Percentiles rank a stretch among this genome's conserved stretches.
Evolutionary conservation across 2,888 invertebrate genomes (phyloP).

Genomic region (Drosophila setosimentum): DNA sequence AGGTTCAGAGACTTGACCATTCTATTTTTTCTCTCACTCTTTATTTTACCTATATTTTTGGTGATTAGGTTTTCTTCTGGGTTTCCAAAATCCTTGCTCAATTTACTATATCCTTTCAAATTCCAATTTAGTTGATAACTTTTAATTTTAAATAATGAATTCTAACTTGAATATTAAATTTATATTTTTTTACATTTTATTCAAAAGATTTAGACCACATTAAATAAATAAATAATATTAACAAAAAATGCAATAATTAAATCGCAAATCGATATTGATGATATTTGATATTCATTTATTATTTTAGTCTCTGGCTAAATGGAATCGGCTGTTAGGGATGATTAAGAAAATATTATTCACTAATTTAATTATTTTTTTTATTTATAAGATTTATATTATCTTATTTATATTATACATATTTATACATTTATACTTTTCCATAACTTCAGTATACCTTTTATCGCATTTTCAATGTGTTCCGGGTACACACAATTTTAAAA

Average conservation of each 20-base stretch:
- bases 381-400: not conserved
- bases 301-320: not conserved
- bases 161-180: too few species aligned
- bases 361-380: too few species aligned
- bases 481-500: not conserved
- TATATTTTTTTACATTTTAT: too few species aligned
- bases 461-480: not conserved
- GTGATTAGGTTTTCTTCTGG: not conserved
- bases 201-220: too few species aligned
- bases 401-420: not conserved
- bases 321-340: not conserved
- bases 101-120: not conserved
- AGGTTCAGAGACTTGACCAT: not conserved
- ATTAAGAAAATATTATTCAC: not conserved
- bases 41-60: too few species aligned
- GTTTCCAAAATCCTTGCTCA: not conserved
- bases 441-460: not conserved
- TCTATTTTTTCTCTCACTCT: not conserved
- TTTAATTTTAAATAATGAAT: not conserved
- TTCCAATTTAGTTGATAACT: not conserved
- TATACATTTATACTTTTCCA: not conserved
- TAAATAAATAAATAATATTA: too few species aligned
- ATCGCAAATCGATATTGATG: too few species aligned
- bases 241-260: too few species aligned
- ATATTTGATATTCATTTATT: not conserved